phyloP scores from a whole-genome alignment of 53 echinoderm and acorn worm species.

The Hippasteria phrygiana region DNA sequence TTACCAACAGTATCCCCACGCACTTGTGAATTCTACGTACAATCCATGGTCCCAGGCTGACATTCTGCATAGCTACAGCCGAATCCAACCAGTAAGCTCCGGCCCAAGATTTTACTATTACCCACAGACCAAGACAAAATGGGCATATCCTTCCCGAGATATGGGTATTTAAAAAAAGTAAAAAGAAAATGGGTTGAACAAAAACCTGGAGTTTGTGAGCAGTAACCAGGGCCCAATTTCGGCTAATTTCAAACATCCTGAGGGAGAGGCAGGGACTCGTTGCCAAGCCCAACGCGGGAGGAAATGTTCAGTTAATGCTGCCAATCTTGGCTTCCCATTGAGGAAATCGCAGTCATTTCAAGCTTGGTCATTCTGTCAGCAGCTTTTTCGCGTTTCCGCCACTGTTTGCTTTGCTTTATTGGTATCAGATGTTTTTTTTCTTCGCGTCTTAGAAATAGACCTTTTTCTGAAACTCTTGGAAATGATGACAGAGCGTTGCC shows the following conservation, averaged over 20 bases:
- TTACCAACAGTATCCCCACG: conserved; percentile 24
- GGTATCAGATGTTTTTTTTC: no score
- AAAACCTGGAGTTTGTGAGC: background rate
- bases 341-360: background rate
- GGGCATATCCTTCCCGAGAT: background rate
- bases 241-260: conserved; percentile 14
- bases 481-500: background rate
- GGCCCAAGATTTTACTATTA: background rate
- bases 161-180: background rate
- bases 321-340: conserved; percentile 6
- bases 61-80: background rate
- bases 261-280: background rate
- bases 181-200: background rate
- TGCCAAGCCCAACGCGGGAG: conserved; percentile 11
- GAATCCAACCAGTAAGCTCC: background rate
- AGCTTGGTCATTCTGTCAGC: conserved; percentile 26
- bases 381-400: background rate
- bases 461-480: background rate
- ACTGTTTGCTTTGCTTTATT: background rate
- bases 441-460: background rate
- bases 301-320: conserved; percentile 16
- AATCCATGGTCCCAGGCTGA: conserved; percentile 8
- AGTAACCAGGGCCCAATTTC: background rate
- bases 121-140: background rate
- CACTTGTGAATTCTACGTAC: conserved; percentile 32